These are phyloP conservation scores for Lasioglossum vierecki DNA, from an alignment of 2,888 invertebrate genomes.

Conservation along the genomic window DNA sequence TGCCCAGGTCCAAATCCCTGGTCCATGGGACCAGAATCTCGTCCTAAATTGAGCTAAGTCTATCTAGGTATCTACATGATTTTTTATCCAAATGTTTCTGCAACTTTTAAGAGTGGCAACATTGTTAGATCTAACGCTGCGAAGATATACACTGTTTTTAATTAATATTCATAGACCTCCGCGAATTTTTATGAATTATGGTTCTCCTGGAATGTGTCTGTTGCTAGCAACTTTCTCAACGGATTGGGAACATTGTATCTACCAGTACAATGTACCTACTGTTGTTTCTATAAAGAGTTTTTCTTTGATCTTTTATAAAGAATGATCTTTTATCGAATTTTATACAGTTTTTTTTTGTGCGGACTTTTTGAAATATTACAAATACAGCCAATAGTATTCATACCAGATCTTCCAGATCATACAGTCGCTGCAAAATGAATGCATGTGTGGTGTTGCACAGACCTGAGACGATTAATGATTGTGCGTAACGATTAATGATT, in stretches of 20 bases:
- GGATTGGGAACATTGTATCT: background rate
- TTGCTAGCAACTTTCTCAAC: background rate
- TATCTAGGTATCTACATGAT: no score
- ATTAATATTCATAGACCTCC: background rate
- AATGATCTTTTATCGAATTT: no score
- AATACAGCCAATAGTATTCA: background rate
- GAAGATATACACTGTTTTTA: background rate
- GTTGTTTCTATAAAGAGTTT: background rate
- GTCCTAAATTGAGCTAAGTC: no score
- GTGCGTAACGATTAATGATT: background rate
- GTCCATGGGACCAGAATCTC: no score
- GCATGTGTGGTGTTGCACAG: background rate
- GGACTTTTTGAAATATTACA: background rate
- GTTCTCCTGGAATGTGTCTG: background rate
- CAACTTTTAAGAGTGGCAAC: background rate
- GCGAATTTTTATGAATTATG: background rate
- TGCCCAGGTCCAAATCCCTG: no score
- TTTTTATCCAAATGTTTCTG: no score
- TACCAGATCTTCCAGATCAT: background rate
- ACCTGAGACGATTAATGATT: background rate
- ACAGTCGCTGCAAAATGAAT: background rate
- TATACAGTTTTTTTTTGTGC: background rate
- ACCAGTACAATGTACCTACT: background rate
- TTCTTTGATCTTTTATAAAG: background rate
- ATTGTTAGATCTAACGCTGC: background rate